Base-by-base conservation (phyloP, 2,888 invertebrate species). In the Napeogenes inachia region DNA sequence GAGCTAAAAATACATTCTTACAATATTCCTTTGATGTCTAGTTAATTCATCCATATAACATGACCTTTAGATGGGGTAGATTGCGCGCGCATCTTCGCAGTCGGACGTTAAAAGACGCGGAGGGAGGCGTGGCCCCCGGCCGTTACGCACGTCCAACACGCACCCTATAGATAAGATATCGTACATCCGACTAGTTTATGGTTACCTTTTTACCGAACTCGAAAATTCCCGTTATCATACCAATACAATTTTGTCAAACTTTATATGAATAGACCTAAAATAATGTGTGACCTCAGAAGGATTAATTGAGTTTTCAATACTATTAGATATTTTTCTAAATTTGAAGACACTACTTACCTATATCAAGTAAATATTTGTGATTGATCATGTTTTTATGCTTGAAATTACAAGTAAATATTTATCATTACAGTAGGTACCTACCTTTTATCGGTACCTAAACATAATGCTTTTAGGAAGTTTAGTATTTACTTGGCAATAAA, bases 21-120 rank as follows among this genome's bases (percentile, higher is more conserved):
- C 50, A 30, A 30, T 50, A 30, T 50, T 50, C 10, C 6, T 30
- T 30, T 10, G 30, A 50, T 50, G 30, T 42, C 10, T 30, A 6
- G 30, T 50, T 50, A 50, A 55, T 61, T 32, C 32, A 64, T 57
- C 63, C 59, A 66, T 85, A 80, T 87, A 79, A 75, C 70, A 82
- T 75, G 70, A 71, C 77, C 89, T 76, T 88, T 79, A 87, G 65
- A 63, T 63, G 62, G 74, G 75, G 76, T 76, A 72, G 74, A 81
- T 75, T 89, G 89, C 89, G 89, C 89, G 89, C 89, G 89, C 89
- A 89, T 80, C 82, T 78, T 78, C 76, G 74, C 75, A 74, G 72
- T 72, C 74, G 66, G 70, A 70, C 71, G 73, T 70, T 74, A 71
- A 78, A 83, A 86, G 85, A 85, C 75, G 76, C 74, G 71, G 70